These are phyloP conservation scores for Nasonia oneida DNA, from an alignment of 2,888 invertebrate species.

Conservation along the genomic window DNA sequence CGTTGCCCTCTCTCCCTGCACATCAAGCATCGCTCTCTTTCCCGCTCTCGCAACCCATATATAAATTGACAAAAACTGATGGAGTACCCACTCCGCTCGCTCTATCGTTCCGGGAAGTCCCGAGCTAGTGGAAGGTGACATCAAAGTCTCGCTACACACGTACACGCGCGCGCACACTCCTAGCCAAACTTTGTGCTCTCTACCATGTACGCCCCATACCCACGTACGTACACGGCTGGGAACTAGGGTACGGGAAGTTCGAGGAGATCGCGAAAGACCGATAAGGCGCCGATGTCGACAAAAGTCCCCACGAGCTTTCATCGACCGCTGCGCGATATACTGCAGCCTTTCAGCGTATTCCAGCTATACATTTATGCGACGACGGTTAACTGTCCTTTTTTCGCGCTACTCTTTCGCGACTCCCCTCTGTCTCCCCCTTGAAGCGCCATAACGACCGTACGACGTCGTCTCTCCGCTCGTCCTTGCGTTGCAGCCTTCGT, in stretches of 20 bases:
- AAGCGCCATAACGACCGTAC: too few species aligned
- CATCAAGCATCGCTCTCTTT: background rate
- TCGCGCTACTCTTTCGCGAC: too few species aligned
- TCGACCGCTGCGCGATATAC: constrained; percentile 52
- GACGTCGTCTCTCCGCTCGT: background rate
- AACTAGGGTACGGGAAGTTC: constrained; percentile 27
- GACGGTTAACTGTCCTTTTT: too few species aligned
- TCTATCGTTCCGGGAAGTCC: constrained; percentile 3
- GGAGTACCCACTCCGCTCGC: background rate
- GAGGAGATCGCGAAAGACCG: constrained; percentile 49
- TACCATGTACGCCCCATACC: background rate
- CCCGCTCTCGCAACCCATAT: background rate
- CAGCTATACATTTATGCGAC: too few species aligned
- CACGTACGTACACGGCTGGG: background rate
- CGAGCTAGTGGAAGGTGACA: background rate
- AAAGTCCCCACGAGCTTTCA: constrained; percentile 57
- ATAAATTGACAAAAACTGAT: constrained; percentile 5
- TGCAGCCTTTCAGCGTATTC: background rate
- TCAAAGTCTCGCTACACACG: constrained; percentile 2
- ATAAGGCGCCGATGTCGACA: constrained; percentile 53
- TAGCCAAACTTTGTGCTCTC: background rate
- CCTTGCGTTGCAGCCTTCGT: background rate
- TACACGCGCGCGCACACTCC: background rate
- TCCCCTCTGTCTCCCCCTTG: too few species aligned
- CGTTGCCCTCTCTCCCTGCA: background rate